Evolutionary conservation across 2,888 invertebrate genomes (phyloP).

Genomic region (Tetrapedia diversipes): DNA sequence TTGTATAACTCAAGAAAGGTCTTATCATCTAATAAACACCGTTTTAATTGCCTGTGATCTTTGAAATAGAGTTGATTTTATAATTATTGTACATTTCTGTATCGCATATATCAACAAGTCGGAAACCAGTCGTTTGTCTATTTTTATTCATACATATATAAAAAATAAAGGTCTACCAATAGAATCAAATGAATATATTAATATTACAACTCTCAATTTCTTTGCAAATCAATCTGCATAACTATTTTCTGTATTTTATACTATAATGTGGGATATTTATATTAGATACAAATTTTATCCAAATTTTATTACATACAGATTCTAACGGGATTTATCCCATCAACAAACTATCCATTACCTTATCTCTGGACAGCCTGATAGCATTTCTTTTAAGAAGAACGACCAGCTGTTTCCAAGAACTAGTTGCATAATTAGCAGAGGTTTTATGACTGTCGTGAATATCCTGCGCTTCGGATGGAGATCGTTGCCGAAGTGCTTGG

Average conservation of each 20-base stretch:
- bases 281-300: too few species aligned
- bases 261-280: too few species aligned
- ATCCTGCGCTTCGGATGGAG: slow-evolving; percentile 64
- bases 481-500: slow-evolving; percentile 79
- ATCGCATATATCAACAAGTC: not conserved
- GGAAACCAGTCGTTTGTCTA: not conserved
- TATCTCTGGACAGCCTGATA: slow-evolving; percentile 87
- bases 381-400: slow-evolving; percentile 87
- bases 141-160: not conserved
- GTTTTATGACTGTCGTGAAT: slow-evolving; percentile 71
- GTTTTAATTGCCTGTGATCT: not conserved
- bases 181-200: not conserved
- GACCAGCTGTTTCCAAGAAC: slow-evolving; percentile 85
- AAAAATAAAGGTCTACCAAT: not conserved
- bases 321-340: too few species aligned
- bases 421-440: slow-evolving; percentile 84
- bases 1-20: not conserved
- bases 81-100: slow-evolving; percentile 22
- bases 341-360: slow-evolving; percentile 40
- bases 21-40: slow-evolving; percentile 16
- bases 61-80: not conserved
- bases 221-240: too few species aligned
- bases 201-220: not conserved
- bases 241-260: too few species aligned
- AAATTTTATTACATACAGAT: too few species aligned